phyloP scores from a whole-genome alignment of 2,888 invertebrate species.

The Pristionchus entomophagus region DNA sequence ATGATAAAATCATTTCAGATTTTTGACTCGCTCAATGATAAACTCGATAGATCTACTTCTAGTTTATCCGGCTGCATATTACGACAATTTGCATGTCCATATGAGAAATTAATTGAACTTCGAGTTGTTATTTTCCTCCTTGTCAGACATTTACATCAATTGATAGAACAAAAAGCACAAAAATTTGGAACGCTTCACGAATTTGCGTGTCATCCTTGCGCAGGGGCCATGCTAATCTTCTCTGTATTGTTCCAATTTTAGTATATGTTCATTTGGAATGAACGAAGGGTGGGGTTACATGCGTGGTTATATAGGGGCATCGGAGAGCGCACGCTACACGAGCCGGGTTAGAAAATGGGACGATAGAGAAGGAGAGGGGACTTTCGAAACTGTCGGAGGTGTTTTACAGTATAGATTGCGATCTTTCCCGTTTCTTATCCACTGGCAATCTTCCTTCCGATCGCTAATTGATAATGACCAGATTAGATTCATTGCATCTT shows the following conservation, averaged over 20 bases:
- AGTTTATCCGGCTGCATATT: too few relatives aligned
- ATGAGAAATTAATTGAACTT: too few relatives aligned
- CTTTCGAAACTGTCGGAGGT: neutral
- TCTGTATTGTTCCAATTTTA: conserved; percentile 32
- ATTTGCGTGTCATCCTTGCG: conserved; percentile 18
- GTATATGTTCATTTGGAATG: conserved; percentile 34
- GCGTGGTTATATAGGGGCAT: neutral
- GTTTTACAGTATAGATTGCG: too few relatives aligned
- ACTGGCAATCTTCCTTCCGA: neutral
- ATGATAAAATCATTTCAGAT: too few relatives aligned
- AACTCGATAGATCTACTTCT: too few relatives aligned
- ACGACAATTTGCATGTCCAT: too few relatives aligned
- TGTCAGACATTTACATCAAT: too few relatives aligned
- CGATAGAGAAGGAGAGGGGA: too few relatives aligned
- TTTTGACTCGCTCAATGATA: too few relatives aligned
- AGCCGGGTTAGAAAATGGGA: neutral
- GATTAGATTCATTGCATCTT: conserved; percentile 1
- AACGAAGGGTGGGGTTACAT: neutral
- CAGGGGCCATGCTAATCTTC: conserved; percentile 23
- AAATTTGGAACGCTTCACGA: too few relatives aligned
- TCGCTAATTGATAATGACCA: conserved; percentile 21
- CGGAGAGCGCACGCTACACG: neutral
- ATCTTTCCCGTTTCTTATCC: neutral
- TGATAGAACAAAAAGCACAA: too few relatives aligned
- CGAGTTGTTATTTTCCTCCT: too few relatives aligned